Evolutionary conservation across 2,113 vertebrate genomes (phyloP).

Genomic region (Aix galericulata): DNA sequence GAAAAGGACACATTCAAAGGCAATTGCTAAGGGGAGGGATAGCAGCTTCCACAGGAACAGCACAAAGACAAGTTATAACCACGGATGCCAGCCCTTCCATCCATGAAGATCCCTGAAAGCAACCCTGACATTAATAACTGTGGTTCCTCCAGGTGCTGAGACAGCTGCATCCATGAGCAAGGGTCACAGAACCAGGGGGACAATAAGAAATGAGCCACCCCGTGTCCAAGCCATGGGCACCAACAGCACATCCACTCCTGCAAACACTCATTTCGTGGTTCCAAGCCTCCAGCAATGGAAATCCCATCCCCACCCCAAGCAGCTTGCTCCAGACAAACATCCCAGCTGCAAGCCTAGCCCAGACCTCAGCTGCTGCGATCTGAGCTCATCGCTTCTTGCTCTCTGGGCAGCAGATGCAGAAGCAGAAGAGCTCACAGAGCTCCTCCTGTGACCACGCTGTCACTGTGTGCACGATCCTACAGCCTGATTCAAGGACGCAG

Average conservation of each 20-base stretch:
- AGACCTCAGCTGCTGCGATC: neutral
- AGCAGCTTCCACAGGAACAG: slow-evolving; percentile 1
- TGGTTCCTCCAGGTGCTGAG: neutral
- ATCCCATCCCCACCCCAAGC: neutral
- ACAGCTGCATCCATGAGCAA: neutral
- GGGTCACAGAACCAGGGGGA: neutral
- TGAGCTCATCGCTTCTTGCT: neutral
- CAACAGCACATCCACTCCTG: neutral
- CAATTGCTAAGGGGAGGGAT: slow-evolving; percentile 40
- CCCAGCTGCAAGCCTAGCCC: neutral
- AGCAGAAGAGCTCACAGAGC: neutral
- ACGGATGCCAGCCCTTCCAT: neutral
- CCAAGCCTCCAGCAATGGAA: neutral
- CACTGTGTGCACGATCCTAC: neutral
- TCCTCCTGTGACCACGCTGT: neutral
- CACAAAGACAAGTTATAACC: slow-evolving; percentile 33
- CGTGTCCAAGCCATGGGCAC: neutral
- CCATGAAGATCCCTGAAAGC: neutral
- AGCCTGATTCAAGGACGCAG: neutral
- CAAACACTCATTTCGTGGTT: neutral
- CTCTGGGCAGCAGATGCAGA: neutral
- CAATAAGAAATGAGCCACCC: neutral
- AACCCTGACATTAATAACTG: neutral
- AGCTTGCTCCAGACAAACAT: neutral
- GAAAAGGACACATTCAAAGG: slow-evolving; percentile 59